Base-by-base conservation (phyloP, 2,888 invertebrate genomes). In the Agrotis puta region DNA sequence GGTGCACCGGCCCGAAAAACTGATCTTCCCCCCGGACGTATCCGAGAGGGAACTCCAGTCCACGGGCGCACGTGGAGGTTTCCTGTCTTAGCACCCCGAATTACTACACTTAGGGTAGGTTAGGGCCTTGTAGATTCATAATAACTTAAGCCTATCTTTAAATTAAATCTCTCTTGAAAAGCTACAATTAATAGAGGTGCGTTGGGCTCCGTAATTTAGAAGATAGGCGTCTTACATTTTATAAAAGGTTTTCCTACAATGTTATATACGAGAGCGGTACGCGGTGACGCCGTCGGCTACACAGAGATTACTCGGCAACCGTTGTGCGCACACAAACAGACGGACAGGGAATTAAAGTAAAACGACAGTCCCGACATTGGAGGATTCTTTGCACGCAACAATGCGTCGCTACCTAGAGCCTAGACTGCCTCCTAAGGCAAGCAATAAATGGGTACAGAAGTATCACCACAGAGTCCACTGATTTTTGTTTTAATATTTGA, bases 241-340 rank as follows among this genome's bases (percentile, higher is more conserved):
- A 18, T 54, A 18, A 48, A 79, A 58, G 39, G 22, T 56, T 56
- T 50, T 56, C 14, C 16, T 39, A 48, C 22, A 53, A 50, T 18
- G 11, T 66, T 58, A 11, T 9, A 22, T 71, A 64, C 58, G 73
- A 16, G 57, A 64, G 73, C 57, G 51, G 20, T 27, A 85, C 45
- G 69, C n/a, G n/a, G 14, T 56, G 70, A 74, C 47, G 87, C 90
- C 85, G 77, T 70, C 83, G 91, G 89, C 90, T 86, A 86, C 87
- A 84, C 86, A 79, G 84, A 87, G 88, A 90, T 91, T 90, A 90
- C 90, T 91, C 77, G 59, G 75, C 76, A 73, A 69, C 66, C 71
- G 76, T 73, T 70, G 83, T 77, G 75, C 76, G 75, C 83, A 77
- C 57, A 85, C 87, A 80, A 74, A 85, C 86, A 79, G 82, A 85